Evolutionary conservation across 2,888 invertebrate species (phyloP).

Genomic region (Diplolepis rosae): DNA sequence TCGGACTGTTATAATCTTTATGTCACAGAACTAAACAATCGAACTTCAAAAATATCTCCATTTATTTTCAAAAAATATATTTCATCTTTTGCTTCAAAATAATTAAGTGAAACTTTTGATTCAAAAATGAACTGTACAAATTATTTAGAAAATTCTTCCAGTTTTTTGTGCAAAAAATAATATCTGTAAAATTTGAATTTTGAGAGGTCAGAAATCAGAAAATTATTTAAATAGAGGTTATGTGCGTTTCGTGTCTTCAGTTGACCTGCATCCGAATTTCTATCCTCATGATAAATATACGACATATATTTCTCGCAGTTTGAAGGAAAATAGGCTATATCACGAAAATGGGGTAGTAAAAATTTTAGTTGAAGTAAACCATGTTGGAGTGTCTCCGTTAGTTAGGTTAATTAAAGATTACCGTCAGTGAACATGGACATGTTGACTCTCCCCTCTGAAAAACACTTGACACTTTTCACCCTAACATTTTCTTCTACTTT

Average conservation of each 20-base stretch:
- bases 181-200: too few species aligned
- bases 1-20: too few species aligned
- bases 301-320: not conserved
- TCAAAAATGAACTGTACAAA: too few species aligned
- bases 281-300: not conserved
- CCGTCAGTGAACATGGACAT: constrained; percentile 29
- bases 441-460: constrained; percentile 9
- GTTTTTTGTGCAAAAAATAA: too few species aligned
- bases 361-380: not conserved
- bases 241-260: not conserved
- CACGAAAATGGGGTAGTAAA: not conserved
- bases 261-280: not conserved
- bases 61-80: too few species aligned
- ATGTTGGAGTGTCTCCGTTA: not conserved
- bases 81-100: too few species aligned
- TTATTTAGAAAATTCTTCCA: too few species aligned
- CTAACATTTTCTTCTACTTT: not conserved
- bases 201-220: too few species aligned
- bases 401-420: not conserved
- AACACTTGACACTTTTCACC: not conserved
- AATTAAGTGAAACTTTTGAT: too few species aligned
- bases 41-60: too few species aligned
- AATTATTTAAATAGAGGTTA: not conserved
- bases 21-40: too few species aligned
- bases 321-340: not conserved